Base-by-base conservation (phyloP, 1,140 invertebrate species). In the Heliconius hermathena region DNA sequence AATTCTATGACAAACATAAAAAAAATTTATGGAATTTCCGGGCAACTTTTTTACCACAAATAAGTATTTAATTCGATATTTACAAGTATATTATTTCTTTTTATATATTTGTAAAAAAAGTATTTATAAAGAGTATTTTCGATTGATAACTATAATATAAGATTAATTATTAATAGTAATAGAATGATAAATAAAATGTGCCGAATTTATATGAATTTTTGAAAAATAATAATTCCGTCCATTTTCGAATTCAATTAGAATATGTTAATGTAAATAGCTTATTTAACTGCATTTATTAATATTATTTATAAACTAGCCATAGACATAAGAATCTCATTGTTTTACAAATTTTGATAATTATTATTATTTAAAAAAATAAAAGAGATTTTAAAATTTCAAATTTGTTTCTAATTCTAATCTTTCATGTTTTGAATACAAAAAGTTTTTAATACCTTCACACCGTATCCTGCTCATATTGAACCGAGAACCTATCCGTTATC, bases 281-380 rank as follows among this genome's bases (percentile, higher is more conserved):
- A 71, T 79, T 75, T 75, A 60, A 74, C 52, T 76, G 79, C 79
- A 80, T 80, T 80, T 80, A 80, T 73, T 80, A 80, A 80, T 80
- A 73, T 66, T 76, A 80, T 80, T 80, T 80, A 77, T 76, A 46
- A 74, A 80, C 76, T 80, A 80, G 79, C 79, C 70, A 76, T 80
- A 80, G 54, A 33, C 76, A 8, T 76, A 76, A 80, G 79, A 70
- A 57, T 57, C 46, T 33, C 74, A 76, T 75, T 80, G 54, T 66
- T 73, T 80, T 80, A 46, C 22, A 46, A 72, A 77, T 41, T 71
- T 52, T 66, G 41, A 73, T 73, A 72, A 76, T 57, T 73, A 76
- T 74, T 73, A 73, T 73, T 18, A 73, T 66, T 66, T 76, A 73
- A 49, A 80, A 79, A 49, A 73, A 73, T 77, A 72, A 72, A 72